These are phyloP conservation scores for Heterotis niloticus DNA, from an alignment of 2,113 vertebrate species.

Conservation along the genomic window DNA sequence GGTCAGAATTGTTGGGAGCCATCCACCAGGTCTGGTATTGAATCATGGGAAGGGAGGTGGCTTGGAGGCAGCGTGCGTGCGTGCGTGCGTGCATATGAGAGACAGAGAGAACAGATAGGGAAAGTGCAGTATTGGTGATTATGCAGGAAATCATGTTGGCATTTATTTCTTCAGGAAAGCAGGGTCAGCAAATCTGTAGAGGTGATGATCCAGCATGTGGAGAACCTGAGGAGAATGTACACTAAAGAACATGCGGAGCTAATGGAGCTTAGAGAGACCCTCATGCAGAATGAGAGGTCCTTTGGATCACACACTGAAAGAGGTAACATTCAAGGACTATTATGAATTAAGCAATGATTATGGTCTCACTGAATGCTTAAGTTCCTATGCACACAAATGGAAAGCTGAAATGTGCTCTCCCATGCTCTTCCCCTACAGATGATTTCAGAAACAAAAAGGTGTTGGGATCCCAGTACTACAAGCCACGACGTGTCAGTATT, in stretches of 20 bases:
- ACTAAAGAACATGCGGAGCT: constrained; percentile 87
- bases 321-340: constrained; percentile 48
- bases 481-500: constrained; percentile 80
- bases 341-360: too few relatives aligned
- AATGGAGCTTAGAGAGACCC: constrained; percentile 79
- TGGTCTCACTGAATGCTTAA: background rate
- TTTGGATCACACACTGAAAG: constrained; percentile 63
- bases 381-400: constrained; percentile 2
- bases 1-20: constrained; percentile 90
- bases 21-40: constrained; percentile 81
- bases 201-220: constrained; percentile 95
- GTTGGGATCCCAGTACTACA: constrained; percentile 59
- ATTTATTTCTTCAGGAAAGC: constrained; percentile 68
- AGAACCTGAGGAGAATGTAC: constrained; percentile 90
- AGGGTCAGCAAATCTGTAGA: constrained; percentile 89
- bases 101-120: background rate
- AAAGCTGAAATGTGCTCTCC: constrained; percentile 9
- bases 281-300: constrained; percentile 77
- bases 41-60: background rate
- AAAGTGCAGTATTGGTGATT: background rate
- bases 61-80: background rate
- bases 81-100: too few relatives aligned
- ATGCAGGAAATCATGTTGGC: background rate
- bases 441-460: constrained; percentile 77
- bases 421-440: constrained; percentile 58